Evolutionary conservation across 1,140 invertebrate species (phyloP).

Genomic region (Drosophila varians): DNA sequence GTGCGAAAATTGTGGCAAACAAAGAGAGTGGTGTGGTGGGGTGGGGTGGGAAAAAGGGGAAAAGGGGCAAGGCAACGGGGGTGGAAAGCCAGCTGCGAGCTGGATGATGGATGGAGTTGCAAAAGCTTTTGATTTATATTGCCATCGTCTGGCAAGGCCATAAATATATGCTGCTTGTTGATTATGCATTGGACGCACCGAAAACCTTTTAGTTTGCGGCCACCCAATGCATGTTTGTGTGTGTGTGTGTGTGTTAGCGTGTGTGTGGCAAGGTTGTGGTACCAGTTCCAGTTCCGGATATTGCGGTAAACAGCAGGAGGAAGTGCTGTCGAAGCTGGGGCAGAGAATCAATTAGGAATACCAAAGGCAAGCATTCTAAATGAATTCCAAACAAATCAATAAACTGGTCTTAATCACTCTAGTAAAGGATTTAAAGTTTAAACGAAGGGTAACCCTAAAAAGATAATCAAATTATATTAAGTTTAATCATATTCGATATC

Average conservation of each 20-base stretch:
- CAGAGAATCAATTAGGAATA: conserved; percentile 56
- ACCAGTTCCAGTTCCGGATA: conserved; percentile 49
- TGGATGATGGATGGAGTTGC: conserved; percentile 75
- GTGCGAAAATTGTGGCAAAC: conserved; percentile 59
- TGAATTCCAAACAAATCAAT: conserved; percentile 22
- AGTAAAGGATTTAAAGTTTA: neutral
- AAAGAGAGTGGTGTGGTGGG: neutral
- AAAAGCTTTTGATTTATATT: conserved; percentile 80
- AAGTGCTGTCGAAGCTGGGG: conserved; percentile 49
- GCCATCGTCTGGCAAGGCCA: conserved; percentile 60
- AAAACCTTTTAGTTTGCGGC: conserved; percentile 53
- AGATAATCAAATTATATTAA: neutral
- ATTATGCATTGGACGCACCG: conserved; percentile 57
- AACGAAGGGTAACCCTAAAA: neutral
- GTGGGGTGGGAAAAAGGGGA: neutral
- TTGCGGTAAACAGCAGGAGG: conserved; percentile 57
- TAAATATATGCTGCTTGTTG: conserved; percentile 66
- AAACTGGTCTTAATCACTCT: conserved; percentile 23
- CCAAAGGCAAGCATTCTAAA: conserved; percentile 27
- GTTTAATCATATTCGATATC: neutral
- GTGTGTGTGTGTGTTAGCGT: neutral
- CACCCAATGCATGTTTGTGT: conserved; percentile 12
- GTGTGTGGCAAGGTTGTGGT: conserved; percentile 45
- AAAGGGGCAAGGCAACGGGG: neutral
- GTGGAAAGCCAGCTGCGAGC: conserved; percentile 45